Base-by-base conservation (phyloP, 2,113 vertebrate species). In the Sceloporus undulatus region DNA sequence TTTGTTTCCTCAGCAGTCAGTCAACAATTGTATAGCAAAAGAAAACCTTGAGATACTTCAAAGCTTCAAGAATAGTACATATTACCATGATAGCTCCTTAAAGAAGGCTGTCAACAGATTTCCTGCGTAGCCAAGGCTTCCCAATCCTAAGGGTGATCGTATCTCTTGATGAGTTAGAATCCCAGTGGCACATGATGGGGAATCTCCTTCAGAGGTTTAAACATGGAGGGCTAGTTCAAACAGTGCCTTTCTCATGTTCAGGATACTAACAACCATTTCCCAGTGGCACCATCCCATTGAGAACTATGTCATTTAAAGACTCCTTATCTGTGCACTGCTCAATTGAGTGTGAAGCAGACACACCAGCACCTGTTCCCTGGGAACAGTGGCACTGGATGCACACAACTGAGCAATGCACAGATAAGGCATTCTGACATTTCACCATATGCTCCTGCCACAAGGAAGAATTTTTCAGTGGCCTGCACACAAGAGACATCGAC, bases 21-120 rank as follows among this genome's bases (percentile, higher is more conserved):
- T 86, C 88, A 85, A 25, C 86, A 29, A 73, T 87, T 77, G 88
- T 74, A 82, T 0, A 90, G 78, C 52, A 92, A 84, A 65, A 82
- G 42, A 82, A 91, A 94, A 80, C 81, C 81, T 54, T 89, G 86
- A 92, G 52, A 54, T 85, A 82, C 88, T 88, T 93, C 90, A 85
- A 92, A 91, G 76, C 7, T 27, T 68, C 74, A 0, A 0, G 48
- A 87, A 79, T 48, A 79, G 40, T 7, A 54, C 42, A 85, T 84
- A 66, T 18, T 29, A 73, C 7, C 0, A 40, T 0, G 5, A 52
- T 65, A 7, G 86, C 40, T 13, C 48, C 25, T 4, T 2, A 0
- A 25, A 18, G 38, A 3, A 34, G 82, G 42, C 14, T 75, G 68
- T 59, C 56, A 79, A 80, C 16, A 87, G 78, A 42, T 11, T 79